Conservation (phyloP, 2,113 vertebrate genomes). For the Apus apus region DNA sequence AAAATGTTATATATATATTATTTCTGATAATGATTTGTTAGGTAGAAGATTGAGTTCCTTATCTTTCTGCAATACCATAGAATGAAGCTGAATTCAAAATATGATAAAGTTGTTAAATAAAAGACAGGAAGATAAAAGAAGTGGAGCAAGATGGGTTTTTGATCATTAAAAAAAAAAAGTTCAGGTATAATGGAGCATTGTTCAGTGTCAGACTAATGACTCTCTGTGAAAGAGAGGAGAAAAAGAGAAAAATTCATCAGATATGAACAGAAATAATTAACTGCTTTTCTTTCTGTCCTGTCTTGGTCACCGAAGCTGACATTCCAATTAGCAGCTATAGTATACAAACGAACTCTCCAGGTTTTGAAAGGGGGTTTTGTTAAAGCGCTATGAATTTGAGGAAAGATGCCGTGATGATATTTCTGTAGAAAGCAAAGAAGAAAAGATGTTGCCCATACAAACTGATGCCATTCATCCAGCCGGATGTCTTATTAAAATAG, state of each 20-base stretch:
- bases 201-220: constrained; percentile 79
- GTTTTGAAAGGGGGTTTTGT: constrained; percentile 70
- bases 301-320: constrained; percentile 67
- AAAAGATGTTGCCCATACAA: constrained; percentile 60
- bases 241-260: constrained; percentile 76
- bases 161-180: constrained; percentile 77
- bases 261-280: constrained; percentile 82
- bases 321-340: constrained; percentile 78
- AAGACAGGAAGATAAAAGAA: constrained; percentile 71
- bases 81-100: constrained; percentile 71
- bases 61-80: constrained; percentile 53
- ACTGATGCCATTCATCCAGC: constrained; percentile 43
- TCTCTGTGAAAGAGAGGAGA: constrained; percentile 63
- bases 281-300: constrained; percentile 70
- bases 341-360: constrained; percentile 42
- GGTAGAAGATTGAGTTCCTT: constrained; percentile 58
- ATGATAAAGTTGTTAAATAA: constrained; percentile 74
- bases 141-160: constrained; percentile 53
- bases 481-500: constrained; percentile 78
- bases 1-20: constrained; percentile 1
- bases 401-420: constrained; percentile 66
- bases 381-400: constrained; percentile 65
- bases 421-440: constrained; percentile 64
- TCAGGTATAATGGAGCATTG: constrained; percentile 80
- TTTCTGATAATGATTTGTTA: constrained; percentile 35